Base-by-base conservation (phyloP, 1,140 invertebrate genomes). In the Zophobas morio region DNA sequence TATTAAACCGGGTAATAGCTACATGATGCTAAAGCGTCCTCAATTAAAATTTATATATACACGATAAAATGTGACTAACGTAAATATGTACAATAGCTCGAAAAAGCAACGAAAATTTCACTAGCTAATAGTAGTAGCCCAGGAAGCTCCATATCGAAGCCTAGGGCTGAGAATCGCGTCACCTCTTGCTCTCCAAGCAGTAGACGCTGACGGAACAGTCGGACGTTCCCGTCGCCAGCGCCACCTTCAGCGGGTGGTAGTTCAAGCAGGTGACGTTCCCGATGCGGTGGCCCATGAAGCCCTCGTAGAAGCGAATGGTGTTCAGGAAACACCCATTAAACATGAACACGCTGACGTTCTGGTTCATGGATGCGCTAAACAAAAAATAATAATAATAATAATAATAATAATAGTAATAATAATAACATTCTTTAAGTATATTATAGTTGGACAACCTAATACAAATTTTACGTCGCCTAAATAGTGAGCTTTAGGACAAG, bases 221-320 rank as follows among this genome's bases (percentile, higher is more conserved):
- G 78, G 92, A 90, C 53, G 93, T 93, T 53, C 94, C 95, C 76
- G 94, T 93, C 71, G 94, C 94, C 81, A 96, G 83, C 75, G 91
- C 89, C 75, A 94, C 90, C 80, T 91, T 93, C 82, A 95, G 90
- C 32, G 95, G 94, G 87, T 98, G 96, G 88, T 97, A 98, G 71
- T 92, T 92, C 78, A 98, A 86, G 85, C 94, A 96, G 78, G 91
- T 94, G 70, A 97, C 93, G 37, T 95, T 92, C 20, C 94, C 94
- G 76, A 96, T 95, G 80, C 95, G 90, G 78, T 95, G 92, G 40
- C 94, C 94, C 90, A 97, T 96, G 85, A 98, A 97, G 54, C 96
- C 96, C 84, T 98, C 96, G 84, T 97, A 94, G 83, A 94, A 93
- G 84, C 95, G 94, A 82, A 97, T 93, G 0, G 91, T 91, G 84